A percentile compares a stretch with the other conserved stretches of the same genome.
phyloP scores from a whole-genome alignment of 2,113 vertebrate genomes.

The Gallinago jamesoni region DNA sequence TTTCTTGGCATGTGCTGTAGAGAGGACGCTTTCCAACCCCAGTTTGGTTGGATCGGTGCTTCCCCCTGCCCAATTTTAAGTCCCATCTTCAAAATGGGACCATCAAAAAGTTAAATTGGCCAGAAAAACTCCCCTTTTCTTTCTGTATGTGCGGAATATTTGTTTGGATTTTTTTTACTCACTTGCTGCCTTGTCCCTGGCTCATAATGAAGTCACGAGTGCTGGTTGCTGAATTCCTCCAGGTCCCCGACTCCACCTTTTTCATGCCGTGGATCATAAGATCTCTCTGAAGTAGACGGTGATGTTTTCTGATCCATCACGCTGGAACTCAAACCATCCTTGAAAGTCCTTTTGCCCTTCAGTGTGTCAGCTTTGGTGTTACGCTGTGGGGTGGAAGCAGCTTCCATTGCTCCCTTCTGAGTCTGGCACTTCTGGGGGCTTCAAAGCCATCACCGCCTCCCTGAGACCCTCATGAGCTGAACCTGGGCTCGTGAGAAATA shows the following conservation, averaged over 20 bases:
- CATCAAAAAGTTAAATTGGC: neutral
- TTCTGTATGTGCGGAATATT: no score
- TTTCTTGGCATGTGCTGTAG: neutral
- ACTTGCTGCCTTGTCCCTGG: neutral
- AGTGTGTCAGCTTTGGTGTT: neutral
- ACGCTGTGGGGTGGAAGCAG: neutral
- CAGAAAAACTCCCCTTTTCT: neutral
- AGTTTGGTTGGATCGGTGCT: accelerated
- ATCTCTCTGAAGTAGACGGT: accelerated
- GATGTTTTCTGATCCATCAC: neutral
- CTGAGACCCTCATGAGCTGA: neutral
- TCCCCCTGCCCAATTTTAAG: neutral
- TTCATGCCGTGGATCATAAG: accelerated
- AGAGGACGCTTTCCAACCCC: no score
- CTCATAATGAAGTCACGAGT: neutral
- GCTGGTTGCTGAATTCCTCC: neutral
- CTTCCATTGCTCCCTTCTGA: neutral
- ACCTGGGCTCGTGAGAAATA: accelerated
- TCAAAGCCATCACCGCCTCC: accelerated
- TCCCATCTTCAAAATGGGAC: neutral
- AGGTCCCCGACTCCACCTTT: neutral
- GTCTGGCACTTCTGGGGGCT: neutral
- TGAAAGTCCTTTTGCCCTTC: neutral
- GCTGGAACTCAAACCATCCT: neutral
- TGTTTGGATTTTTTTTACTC: neutral